Percentiles rank a stretch among this genome's conserved stretches.
These are phyloP conservation scores for Melanaphis sacchari DNA, from an alignment of 1,140 invertebrate species.

Conservation along the genomic window DNA sequence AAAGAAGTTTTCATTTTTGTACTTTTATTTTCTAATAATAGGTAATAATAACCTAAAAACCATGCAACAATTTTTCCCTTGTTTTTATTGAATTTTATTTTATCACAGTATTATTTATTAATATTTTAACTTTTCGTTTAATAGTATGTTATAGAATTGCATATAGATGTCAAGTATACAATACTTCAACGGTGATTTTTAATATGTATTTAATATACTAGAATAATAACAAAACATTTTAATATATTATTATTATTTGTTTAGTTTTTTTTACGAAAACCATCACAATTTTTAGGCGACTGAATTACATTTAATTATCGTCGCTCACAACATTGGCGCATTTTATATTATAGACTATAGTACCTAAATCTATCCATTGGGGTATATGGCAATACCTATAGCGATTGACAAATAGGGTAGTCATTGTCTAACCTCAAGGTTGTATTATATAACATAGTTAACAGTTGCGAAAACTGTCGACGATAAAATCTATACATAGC, in stretches of 20 bases:
- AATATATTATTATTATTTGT: background rate
- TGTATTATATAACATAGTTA: background rate
- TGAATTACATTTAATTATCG: background rate
- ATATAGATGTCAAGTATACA: background rate
- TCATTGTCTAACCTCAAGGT: background rate
- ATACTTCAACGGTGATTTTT: background rate
- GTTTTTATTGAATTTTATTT: background rate
- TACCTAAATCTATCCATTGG: background rate
- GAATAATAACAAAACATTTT: background rate
- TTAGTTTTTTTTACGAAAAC: background rate
- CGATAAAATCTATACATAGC: slow-evolving; percentile 32
- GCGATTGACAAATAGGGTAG: background rate
- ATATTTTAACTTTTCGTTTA: background rate
- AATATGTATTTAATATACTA: background rate
- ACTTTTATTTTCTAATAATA: background rate
- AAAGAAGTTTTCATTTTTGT: too few species aligned
- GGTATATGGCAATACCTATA: background rate
- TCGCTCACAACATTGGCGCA: background rate
- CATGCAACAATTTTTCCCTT: background rate
- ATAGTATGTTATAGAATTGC: background rate
- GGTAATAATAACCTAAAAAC: background rate
- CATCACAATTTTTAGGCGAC: background rate
- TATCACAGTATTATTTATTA: background rate
- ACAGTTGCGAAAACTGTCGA: background rate
- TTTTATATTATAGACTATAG: background rate